A percentile compares a stretch with the other conserved stretches of the same genome.
Conservation (phyloP, 2,888 invertebrate genomes). For the Entomobrya multifasciata region DNA sequence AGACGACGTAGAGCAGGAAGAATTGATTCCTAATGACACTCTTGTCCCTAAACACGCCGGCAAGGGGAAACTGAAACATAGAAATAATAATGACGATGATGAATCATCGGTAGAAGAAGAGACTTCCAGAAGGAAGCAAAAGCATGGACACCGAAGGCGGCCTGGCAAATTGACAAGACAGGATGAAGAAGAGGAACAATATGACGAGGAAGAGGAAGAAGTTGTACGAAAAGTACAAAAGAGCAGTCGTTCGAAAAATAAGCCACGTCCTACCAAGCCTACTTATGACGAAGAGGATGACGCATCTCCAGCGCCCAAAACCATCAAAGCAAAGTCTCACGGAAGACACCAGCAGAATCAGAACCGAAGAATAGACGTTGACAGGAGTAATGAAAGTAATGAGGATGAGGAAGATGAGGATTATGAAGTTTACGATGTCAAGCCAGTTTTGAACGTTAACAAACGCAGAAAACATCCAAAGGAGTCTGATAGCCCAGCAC, state of each 20-base stretch:
- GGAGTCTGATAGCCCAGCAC: conserved; percentile 9
- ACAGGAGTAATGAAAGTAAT: conserved; percentile 20
- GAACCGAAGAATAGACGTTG: neutral
- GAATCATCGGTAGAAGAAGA: conserved; percentile 1
- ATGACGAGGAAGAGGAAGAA: conserved; percentile 46
- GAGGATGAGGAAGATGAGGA: conserved; percentile 61
- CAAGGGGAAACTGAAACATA: conserved; percentile 4
- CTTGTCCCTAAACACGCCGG: conserved; percentile 49
- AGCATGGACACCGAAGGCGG: conserved; percentile 45
- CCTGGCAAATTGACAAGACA: conserved; percentile 62
- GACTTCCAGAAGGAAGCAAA: neutral
- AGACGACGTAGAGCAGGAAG: conserved; percentile 49
- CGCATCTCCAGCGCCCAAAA: conserved; percentile 52
- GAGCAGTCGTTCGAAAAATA: too few relatives aligned
- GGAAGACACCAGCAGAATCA: neutral
- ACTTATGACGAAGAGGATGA: conserved; percentile 61
- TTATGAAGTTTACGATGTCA: conserved; percentile 69
- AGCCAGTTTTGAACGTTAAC: conserved; percentile 61
- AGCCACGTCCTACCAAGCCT: conserved; percentile 47
- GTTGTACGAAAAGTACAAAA: conserved; percentile 1
- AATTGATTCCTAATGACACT: conserved; percentile 52
- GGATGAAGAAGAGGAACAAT: conserved; percentile 61
- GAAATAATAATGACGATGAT: conserved; percentile 10
- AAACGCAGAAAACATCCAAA: conserved; percentile 44
- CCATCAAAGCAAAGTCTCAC: neutral